Base-by-base conservation (phyloP, 2,797 vertebrate genomes). In the Tangara arthus region DNA sequence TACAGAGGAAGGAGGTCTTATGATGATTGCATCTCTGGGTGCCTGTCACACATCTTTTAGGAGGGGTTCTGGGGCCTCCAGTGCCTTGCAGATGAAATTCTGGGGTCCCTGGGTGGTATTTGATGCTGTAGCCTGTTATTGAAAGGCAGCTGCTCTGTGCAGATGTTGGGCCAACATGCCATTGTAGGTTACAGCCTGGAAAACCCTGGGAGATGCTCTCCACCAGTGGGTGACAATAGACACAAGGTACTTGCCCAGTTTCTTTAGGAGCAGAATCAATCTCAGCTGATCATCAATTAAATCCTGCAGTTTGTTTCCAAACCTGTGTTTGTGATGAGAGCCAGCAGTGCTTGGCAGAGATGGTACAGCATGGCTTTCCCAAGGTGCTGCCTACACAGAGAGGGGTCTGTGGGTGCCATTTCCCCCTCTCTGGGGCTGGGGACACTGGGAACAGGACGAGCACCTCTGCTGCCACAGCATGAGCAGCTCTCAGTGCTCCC, bases 1-100 rank as follows among this genome's bases (percentile, higher is more conserved):
- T 28, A 15, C 11, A 70, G 64, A 52, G 42, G 28, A 63, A 76
- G 56, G 24, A 69, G 39, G 16, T 55, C 18, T 46, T n/a, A 6
- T 0, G 0, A n/a, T 49, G 34, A 34, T 24, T 26, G 7, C 34
- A 37, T 75, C 35, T n/a, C 61, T 12, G 4, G 3, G 14, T 56
- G 34, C n/a, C 27, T 56, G 5, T 44, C 24, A 32, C 9, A 15
- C 2, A 15, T 27, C 34, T 72, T 84, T 64, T 52, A 64, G 32
- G 28, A 59, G 57, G 32, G 1, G 2, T 56, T 73, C 46, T 80
- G 56, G 12, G 28, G 30, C 13, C 17, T 76, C 22, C 34, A 28
- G 49, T 60, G 35, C 26, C 66, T 50, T 28, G 30, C 35, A 55
- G 35, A 5, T 35, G 19, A 69, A 39, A 68, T 73, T 69, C 59